Percentiles rank a stretch among this genome's conserved stretches.
Conservation (phyloP, 2,888 invertebrate species). For the Clusia tigrina region DNA sequence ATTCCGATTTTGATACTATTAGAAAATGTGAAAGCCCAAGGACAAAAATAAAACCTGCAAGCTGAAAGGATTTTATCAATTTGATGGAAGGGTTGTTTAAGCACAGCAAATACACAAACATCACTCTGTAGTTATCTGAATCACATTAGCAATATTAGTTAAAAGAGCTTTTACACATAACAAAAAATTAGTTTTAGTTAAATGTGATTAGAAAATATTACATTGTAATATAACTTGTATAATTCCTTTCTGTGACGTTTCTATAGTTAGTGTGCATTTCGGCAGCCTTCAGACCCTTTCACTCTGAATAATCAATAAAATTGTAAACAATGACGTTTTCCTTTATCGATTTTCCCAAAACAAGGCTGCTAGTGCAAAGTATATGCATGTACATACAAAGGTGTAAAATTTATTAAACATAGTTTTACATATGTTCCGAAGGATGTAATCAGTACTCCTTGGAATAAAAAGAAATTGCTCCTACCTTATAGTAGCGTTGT, state of each 20-base stretch:
- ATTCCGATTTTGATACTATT: too few species aligned
- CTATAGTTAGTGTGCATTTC: conserved; percentile 56
- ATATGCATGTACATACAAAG: conserved; percentile 17
- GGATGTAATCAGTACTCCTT: neutral
- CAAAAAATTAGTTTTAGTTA: too few species aligned
- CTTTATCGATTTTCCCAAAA: conserved; percentile 49
- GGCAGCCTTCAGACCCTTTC: conserved; percentile 32
- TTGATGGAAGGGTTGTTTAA: too few species aligned
- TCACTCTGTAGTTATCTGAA: too few species aligned
- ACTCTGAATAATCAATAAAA: conserved; percentile 46
- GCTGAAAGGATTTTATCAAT: too few species aligned
- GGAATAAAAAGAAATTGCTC: neutral
- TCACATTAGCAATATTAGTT: too few species aligned
- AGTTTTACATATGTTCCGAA: neutral
- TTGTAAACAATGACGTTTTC: conserved; percentile 45
- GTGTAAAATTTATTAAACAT: conserved; percentile 5
- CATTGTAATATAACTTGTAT: too few species aligned
- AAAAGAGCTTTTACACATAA: too few species aligned
- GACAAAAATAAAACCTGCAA: too few species aligned
- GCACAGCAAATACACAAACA: too few species aligned
- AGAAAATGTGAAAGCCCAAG: too few species aligned
- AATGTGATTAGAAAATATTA: too few species aligned
- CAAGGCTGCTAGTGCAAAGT: neutral
- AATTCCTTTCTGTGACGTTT: conserved; percentile 33
- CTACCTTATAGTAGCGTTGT: conserved; percentile 41